These are phyloP conservation scores for Cebus imitator DNA, from an alignment of 2,113 vertebrate genomes.

Conservation along the genomic window DNA sequence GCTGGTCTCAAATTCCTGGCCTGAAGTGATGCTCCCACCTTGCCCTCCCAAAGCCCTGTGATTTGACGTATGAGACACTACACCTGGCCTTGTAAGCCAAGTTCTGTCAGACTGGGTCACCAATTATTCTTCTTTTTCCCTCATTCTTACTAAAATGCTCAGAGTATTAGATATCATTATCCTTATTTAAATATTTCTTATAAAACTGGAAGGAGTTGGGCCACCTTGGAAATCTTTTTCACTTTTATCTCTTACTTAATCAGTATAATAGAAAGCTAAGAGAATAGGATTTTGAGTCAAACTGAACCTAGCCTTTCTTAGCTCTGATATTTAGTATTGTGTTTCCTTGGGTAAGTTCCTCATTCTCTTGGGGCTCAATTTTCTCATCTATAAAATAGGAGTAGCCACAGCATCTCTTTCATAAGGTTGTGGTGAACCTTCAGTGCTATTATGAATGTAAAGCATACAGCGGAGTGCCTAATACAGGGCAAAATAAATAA, in stretches of 20 bases:
- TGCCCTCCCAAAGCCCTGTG: too few species aligned
- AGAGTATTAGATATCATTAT: background rate
- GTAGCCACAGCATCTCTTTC: background rate
- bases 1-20: too few species aligned
- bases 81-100: background rate
- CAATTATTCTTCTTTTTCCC: background rate
- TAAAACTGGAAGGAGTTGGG: background rate
- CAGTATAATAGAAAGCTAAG: background rate
- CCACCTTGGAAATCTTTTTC: background rate
- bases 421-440: background rate
- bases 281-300: background rate
- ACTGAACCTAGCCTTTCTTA: background rate
- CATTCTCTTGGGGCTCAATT: background rate
- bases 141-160: background rate
- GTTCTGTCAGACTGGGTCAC: background rate
- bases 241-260: background rate
- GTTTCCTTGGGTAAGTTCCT: background rate
- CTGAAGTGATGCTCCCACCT: too few species aligned
- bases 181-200: constrained; percentile 1
- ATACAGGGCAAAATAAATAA: background rate
- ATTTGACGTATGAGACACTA: too few species aligned
- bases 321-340: background rate
- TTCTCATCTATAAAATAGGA: background rate
- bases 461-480: background rate
- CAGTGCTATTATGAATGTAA: background rate